A percentile compares a stretch with the other conserved stretches of the same genome.
phyloP scores from a whole-genome alignment of 2,113 vertebrate species.

The Chloebia gouldiae region DNA sequence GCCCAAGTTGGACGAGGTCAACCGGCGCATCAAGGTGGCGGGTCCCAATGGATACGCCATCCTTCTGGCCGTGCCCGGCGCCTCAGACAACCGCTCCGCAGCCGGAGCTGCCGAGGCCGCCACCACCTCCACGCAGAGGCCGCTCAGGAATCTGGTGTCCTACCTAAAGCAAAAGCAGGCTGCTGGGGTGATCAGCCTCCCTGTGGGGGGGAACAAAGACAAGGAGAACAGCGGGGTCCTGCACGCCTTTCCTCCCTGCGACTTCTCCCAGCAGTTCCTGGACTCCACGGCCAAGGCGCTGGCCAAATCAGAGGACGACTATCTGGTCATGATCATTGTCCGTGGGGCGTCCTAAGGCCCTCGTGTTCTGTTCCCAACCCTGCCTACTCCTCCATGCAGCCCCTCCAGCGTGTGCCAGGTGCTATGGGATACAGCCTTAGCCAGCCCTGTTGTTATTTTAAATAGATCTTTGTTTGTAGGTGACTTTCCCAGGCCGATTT shows the following conservation, averaged over 20 bases:
- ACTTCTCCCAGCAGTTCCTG: constrained; percentile 99
- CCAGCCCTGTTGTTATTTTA: constrained; percentile 70
- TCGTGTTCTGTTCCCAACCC: constrained; percentile 70
- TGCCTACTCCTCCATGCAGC: constrained; percentile 81
- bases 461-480: constrained; percentile 75
- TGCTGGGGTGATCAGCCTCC: constrained; percentile 98
- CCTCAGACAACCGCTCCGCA: constrained; percentile 79
- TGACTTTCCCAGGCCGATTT: constrained; percentile 33
- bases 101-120: constrained; percentile 71
- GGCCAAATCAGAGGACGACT: constrained; percentile 99
- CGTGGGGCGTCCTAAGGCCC: constrained; percentile 93
- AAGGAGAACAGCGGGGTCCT: constrained; percentile 98
- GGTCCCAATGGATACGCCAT: constrained; percentile 93
- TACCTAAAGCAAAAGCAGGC: constrained; percentile 99
- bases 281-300: constrained; percentile 97
- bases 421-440: constrained; percentile 88
- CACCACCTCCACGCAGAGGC: constrained; percentile 91
- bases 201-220: constrained; percentile 96
- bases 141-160: constrained; percentile 98
- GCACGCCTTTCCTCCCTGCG: constrained; percentile 98
- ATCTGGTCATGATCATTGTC: constrained; percentile 99
- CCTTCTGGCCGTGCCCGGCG: constrained; percentile 91
- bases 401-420: constrained; percentile 84
- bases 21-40: constrained; percentile 96
- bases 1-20: constrained; percentile 98